These are phyloP conservation scores for Cepphus grylle DNA, from an alignment of 2,113 vertebrate species.

Conservation along the genomic window DNA sequence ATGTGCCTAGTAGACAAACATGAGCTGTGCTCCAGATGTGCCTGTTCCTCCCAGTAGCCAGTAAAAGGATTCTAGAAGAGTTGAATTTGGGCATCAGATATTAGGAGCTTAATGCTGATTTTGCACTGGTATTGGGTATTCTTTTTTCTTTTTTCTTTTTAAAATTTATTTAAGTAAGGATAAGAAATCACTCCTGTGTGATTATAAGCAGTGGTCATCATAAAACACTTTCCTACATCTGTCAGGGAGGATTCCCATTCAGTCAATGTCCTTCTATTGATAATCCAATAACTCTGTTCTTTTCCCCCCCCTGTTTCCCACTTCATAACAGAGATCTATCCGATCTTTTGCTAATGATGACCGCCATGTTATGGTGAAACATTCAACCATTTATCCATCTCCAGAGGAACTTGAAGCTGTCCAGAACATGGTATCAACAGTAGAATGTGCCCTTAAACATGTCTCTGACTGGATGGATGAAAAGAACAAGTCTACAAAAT, in stretches of 20 bases:
- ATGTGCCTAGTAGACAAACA: not conserved
- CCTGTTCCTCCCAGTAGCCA: not conserved
- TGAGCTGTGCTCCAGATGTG: not conserved
- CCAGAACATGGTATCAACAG: conserved; percentile 96
- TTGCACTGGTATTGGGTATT: not conserved
- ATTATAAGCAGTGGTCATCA: not conserved
- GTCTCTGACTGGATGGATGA: conserved; percentile 97
- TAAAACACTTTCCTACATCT: not conserved
- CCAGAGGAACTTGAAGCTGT: conserved; percentile 95
- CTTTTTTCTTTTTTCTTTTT: not conserved
- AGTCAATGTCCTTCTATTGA: not conserved
- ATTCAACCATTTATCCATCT: conserved; percentile 97
- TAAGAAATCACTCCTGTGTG: not conserved
- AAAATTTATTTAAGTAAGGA: not conserved
- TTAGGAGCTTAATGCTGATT: not conserved
- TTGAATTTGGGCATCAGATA: not conserved
- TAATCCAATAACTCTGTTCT: not conserved
- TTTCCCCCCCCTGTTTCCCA: not conserved
- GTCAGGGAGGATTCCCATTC: not conserved
- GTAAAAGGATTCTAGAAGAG: not conserved
- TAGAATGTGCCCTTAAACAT: conserved; percentile 95
- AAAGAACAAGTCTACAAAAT: conserved; percentile 70
- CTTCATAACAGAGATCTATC: conserved; percentile 88
- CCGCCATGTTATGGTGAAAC: conserved; percentile 98
- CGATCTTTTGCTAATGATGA: conserved; percentile 98